phyloP scores from a whole-genome alignment of 2,888 invertebrate genomes.

The Drosophila meridiana region DNA sequence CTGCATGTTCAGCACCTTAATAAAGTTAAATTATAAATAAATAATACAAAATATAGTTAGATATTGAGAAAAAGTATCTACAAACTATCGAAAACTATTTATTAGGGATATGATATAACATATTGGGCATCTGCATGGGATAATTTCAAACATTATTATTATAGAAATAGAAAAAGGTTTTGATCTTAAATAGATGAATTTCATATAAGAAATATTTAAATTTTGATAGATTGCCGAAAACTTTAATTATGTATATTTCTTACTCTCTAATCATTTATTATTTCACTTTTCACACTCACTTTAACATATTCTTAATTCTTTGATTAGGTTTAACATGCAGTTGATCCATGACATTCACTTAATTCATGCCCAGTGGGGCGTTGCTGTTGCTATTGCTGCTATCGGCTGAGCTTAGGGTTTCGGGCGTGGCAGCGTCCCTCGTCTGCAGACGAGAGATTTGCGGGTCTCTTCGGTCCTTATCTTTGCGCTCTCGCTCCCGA shows the following conservation, averaged over 20 bases:
- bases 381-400: conserved; percentile 85
- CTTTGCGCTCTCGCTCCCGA: conserved; percentile 83
- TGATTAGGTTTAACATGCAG: not conserved
- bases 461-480: conserved; percentile 85
- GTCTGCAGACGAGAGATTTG: conserved; percentile 82
- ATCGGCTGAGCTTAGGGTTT: conserved; percentile 85
- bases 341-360: conserved; percentile 9
- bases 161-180: too few relatives aligned
- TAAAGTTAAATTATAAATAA: conserved; percentile 72
- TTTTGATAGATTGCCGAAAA: not conserved
- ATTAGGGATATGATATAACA: not conserved
- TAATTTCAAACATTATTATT: too few relatives aligned
- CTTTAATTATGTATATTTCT: not conserved
- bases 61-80: not conserved
- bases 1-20: conserved; percentile 68
- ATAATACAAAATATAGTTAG: conserved; percentile 25
- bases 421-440: conserved; percentile 84
- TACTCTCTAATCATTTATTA: conserved; percentile 3
- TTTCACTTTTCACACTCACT: conserved; percentile 8
- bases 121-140: too few relatives aligned
- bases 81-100: not conserved
- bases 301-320: conserved; percentile 1
- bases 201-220: not conserved
- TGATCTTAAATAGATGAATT: not conserved
- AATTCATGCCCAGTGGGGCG: conserved; percentile 66